Percentiles rank a stretch among this genome's conserved stretches.
Evolutionary conservation across 1,140 invertebrate species (phyloP).

Genomic region (Magallana ariakensis): DNA sequence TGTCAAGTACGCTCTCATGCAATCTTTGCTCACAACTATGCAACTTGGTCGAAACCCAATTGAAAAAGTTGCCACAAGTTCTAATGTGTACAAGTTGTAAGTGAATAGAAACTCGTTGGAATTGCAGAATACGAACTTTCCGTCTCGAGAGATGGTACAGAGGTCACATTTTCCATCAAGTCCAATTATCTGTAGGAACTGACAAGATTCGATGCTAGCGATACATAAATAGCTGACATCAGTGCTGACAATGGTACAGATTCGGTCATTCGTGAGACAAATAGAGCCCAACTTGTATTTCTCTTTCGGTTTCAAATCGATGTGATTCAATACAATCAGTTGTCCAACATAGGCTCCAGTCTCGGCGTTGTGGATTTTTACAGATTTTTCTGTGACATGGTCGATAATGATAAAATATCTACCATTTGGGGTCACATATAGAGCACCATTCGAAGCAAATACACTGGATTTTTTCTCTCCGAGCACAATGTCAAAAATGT

Average conservation of each 20-base stretch:
- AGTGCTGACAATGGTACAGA: constrained; percentile 72
- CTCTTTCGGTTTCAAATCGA: constrained; percentile 70
- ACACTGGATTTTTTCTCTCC: constrained; percentile 69
- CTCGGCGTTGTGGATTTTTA: constrained; percentile 75
- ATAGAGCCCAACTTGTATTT: constrained; percentile 72
- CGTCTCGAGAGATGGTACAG: constrained; percentile 73
- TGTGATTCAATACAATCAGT: constrained; percentile 75
- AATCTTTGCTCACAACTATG: constrained; percentile 70
- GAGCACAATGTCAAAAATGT: constrained; percentile 70
- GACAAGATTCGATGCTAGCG: constrained; percentile 67
- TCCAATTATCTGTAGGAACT: constrained; percentile 71
- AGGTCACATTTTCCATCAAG: constrained; percentile 72
- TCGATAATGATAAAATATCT: constrained; percentile 75
- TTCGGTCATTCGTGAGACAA: constrained; percentile 68
- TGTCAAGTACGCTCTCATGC: constrained; percentile 67
- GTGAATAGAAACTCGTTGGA: constrained; percentile 70
- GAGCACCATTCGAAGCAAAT: constrained; percentile 73
- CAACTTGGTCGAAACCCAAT: constrained; percentile 64
- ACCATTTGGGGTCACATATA: constrained; percentile 74
- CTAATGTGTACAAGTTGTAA: constrained; percentile 72
- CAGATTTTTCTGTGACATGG: constrained; percentile 74
- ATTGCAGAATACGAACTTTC: constrained; percentile 73
- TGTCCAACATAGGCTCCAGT: constrained; percentile 75
- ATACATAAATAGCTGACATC: constrained; percentile 76
- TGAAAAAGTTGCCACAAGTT: constrained; percentile 67